Evolutionary conservation across 2,113 vertebrate species (phyloP), one percentile per base, ranked within the genome.

Genomic region (Nibea coibor): DNA sequence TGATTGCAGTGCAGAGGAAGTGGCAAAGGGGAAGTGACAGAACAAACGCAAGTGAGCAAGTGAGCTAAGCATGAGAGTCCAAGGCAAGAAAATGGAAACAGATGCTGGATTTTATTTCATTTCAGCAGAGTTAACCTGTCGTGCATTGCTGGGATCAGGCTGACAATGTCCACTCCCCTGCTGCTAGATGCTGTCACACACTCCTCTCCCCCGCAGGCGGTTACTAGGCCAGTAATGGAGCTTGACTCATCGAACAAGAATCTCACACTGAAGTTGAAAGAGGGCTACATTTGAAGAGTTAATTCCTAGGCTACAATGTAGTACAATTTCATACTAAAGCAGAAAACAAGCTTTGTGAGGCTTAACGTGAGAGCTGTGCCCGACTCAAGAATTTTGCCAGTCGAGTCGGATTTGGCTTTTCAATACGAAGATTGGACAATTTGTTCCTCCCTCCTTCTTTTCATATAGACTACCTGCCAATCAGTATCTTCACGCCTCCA

Each of bases 171-270:
- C 88, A 80, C 68, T 86, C 83, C 81, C 87, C 87, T 87, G 82
- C 85, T 86, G 90, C 77, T 77, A 68, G 67, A 75, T 67, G 68
- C 86, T 82, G 82, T 91, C 85, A 71, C 84, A 85, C 58, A 74
- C 73, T 70, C 58, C 9, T 73, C 81, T 85, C 73, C 77, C 78
- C 87, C 17, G 65, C 86, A 80, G 88, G 82, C 82, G 17, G 61
- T 77, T 48, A 84, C 79, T 35, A 65, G 81, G 75, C 85, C 78
- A 65, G 78, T 83, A 85, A 85, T 79, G 62, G 63, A 72, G 89
- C 82, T 87, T 85, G 87, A 91, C 87, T 91, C 86, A 79, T 80
- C 83, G 54, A 84, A 89, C 90, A 83, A 69, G 83, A 88, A 86
- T 84, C 79, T 90, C 64, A 45, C 42, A 72, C 78, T 51, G 63